Percentiles rank a stretch among this genome's conserved stretches.
phyloP scores from a whole-genome alignment of 1,140 invertebrate genomes.

The Berghia stephanieae region DNA sequence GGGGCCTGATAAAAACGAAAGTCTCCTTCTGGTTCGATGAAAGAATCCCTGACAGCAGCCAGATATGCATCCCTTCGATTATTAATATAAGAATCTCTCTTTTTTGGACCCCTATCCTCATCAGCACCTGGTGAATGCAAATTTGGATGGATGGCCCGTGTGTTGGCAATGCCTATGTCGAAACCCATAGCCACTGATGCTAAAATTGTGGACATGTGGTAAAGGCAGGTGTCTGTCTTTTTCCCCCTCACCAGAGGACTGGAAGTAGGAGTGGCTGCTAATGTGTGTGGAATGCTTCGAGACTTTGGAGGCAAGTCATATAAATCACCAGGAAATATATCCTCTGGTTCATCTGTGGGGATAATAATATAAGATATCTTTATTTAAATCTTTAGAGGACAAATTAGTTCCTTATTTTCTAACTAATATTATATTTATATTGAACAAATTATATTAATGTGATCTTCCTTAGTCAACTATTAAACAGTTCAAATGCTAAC shows the following conservation, averaged over 20 bases:
- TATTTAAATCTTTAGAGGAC: not conserved
- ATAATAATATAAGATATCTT: not conserved
- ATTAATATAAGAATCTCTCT: slow-evolving; percentile 55
- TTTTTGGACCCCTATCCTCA: slow-evolving; percentile 43
- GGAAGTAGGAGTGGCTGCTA: slow-evolving; percentile 34
- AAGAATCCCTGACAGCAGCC: slow-evolving; percentile 63
- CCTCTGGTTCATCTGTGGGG: slow-evolving; percentile 63
- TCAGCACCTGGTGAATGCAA: slow-evolving; percentile 61
- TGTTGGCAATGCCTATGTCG: slow-evolving; percentile 88
- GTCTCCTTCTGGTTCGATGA: slow-evolving; percentile 61
- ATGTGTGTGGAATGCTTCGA: slow-evolving; percentile 52
- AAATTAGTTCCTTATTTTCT: no score
- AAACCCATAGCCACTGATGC: slow-evolving; percentile 89
- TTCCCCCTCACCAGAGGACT: slow-evolving; percentile 40
- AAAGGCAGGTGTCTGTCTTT: slow-evolving; percentile 83
- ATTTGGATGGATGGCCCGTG: slow-evolving; percentile 78
- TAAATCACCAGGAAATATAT: slow-evolving; percentile 57
- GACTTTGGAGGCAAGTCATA: slow-evolving; percentile 41
- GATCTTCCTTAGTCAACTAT: no score
- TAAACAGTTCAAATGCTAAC: no score
- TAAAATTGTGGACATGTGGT: slow-evolving; percentile 89
- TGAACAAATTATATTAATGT: no score
- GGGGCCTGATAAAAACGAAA: slow-evolving; percentile 71
- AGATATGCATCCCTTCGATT: slow-evolving; percentile 64
- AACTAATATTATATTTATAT: no score